Base-by-base conservation (phyloP, 2,888 invertebrate genomes). In the Volucella zonaria region DNA sequence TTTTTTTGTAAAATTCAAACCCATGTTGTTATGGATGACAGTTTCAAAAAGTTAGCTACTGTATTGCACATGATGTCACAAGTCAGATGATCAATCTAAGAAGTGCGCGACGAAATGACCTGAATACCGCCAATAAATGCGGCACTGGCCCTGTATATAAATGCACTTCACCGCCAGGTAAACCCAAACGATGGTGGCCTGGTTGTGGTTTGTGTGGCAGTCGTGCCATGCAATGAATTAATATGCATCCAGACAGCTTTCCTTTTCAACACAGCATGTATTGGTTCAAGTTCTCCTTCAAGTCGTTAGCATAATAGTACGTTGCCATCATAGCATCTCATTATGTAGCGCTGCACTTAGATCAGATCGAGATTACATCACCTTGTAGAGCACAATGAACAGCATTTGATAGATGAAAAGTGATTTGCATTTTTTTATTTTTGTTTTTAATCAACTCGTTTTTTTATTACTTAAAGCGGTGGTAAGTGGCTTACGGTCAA, bases 361-460 rank as follows among this genome's bases (percentile, higher is more conserved):
- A 82, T 82, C 47, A 62, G 52, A 79, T 75, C 47, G 49, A 70
- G 74, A 83, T 83, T 83, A 66, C 82, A 79, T 79, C 82, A 83
- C 82, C 59, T 75, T 49, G 70, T 70, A 59, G 56, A 83, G 75
- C 64, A 75, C 61, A 54, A 68, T 62, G 59, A 67, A 56, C 45
- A 64, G n/a, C 61, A 58, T n/a, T 56, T 62, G 61, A 58, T 40
- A 54, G 47, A 43, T 52, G 68, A 74, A 68, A 68, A 74, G 45
- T 56, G 56, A 67, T 78, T 78, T 78, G 40, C 62, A 61, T 78
- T 49, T 56, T n/a, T 45, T 73, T 42, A 11, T 45, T 71, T 67
- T 10, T 15, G 43, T 56, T 54, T 49, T n/a, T 45, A 56, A 23
- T 73, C 47, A 14, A 51, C 77, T 67, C 10, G 31, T 54, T 56